Base-by-base conservation (phyloP, 1,140 invertebrate species). In the Drepana arcuata region DNA sequence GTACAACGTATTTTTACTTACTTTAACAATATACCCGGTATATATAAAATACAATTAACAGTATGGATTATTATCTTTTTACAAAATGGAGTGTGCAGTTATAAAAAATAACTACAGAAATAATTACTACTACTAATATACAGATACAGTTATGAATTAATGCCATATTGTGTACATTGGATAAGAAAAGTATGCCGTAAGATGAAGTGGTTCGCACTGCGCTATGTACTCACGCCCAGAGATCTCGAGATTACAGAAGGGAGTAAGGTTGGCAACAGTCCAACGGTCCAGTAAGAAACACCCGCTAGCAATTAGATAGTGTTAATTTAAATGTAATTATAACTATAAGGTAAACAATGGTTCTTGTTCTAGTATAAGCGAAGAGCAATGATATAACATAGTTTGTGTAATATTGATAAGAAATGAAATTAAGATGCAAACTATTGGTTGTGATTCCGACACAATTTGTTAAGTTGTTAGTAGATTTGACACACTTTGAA, bases 401-500 rank as follows among this genome's bases (percentile, higher is more conserved):
- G 72, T 79, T 81, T 77, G 74, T 81, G 70, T 79, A 75, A 79
- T 78, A 75, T 72, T 74, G 53, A 67, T 77, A 75, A 75, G 74
- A 73, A 58, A 77, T 68, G 69, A 81, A 81, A 77, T 75, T 78
- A 81, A 77, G 68, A 81, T 79, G 77, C 77, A 81, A 79, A 82
- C 74, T 79, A 82, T 82, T 78, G 78, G 78, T 82, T 82, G 78
- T 82, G 78, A 82, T 79, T 79, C 71, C 58, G 70, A 82, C 78
- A 82, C 78, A 82, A 82, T 81, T 78, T 79, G 77, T 82, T 82
- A 75, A 78, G 72, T 82, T 79, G 65, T 71, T 70, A 54, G 69
- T 78, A 78, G 67, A 67, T 70, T 64, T 68, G 66, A 65, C 61
- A 70, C 71, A 62, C 44, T 55, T 56, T 57, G 42, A 58, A 51